phyloP scores from a whole-genome alignment of 1,140 invertebrate genomes.

The Polypedilum vanderplanki region DNA sequence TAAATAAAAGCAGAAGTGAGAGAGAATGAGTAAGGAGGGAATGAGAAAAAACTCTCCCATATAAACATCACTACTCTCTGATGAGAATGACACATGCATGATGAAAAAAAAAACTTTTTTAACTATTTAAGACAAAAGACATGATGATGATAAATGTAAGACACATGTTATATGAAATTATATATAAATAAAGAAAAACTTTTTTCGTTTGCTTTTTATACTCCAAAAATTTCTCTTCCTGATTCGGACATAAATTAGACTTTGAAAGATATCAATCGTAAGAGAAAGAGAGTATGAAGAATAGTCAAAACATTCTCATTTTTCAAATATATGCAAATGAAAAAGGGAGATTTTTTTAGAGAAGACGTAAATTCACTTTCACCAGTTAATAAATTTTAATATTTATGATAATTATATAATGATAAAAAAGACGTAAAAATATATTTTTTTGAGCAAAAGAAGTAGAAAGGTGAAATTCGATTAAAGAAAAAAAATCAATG shows the following conservation, averaged over 20 bases:
- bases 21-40: not conserved
- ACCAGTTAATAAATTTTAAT: slow-evolving; percentile 17
- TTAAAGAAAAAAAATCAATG: not conserved
- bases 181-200: not conserved
- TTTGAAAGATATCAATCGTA: not conserved
- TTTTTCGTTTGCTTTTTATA: not conserved
- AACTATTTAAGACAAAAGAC: slow-evolving; percentile 10
- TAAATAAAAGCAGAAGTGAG: slow-evolving; percentile 35
- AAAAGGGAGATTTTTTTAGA: not conserved
- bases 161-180: not conserved
- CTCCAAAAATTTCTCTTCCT: slow-evolving; percentile 22
- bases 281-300: not conserved
- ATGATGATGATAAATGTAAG: not conserved
- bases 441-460: slow-evolving; percentile 2
- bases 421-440: slow-evolving; percentile 12
- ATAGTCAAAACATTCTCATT: slow-evolving; percentile 9
- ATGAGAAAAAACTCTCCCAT: not conserved
- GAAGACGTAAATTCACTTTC: not conserved
- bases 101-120: not conserved
- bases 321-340: not conserved
- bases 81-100: not conserved
- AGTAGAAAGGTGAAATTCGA: not conserved
- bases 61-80: not conserved
- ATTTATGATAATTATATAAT: not conserved
- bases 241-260: not conserved